A percentile compares a stretch with the other conserved stretches of the same genome.
Conservation (phyloP, 1,140 invertebrate genomes). For the Anastrepha obliqua region DNA sequence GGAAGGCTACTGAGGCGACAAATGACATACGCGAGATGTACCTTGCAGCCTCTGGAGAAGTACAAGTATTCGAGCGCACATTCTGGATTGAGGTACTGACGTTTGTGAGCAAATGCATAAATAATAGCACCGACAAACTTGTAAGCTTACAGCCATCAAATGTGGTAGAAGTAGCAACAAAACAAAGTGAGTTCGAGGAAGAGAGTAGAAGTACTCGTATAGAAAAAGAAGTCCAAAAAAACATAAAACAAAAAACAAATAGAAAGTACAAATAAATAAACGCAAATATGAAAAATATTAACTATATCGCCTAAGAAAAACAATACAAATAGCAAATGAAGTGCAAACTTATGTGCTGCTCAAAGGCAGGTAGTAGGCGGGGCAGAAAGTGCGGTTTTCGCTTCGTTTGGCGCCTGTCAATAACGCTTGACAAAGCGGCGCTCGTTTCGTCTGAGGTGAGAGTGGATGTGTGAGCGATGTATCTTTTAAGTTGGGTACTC, state of each 20-base stretch:
- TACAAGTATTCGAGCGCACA: neutral
- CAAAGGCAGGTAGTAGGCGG: neutral
- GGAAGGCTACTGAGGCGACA: neutral
- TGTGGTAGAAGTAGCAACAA: neutral
- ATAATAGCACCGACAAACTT: conserved; percentile 15
- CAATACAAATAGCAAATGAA: conserved; percentile 13
- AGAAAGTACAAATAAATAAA: no score
- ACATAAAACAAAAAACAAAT: neutral
- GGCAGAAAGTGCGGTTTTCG: conserved; percentile 12
- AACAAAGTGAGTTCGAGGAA: neutral
- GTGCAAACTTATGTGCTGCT: neutral
- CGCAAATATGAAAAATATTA: conserved; percentile 3
- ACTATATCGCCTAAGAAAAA: conserved; percentile 20
- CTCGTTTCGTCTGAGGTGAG: neutral
- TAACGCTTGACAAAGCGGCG: neutral
- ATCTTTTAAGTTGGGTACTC: neutral
- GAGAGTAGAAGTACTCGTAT: neutral
- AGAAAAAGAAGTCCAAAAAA: neutral
- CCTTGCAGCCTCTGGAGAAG: neutral
- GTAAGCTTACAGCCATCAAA: conserved; percentile 1
- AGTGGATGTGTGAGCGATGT: neutral
- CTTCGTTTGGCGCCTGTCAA: conserved; percentile 23
- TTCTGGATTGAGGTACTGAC: neutral
- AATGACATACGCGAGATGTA: neutral
- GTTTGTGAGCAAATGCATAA: conserved; percentile 38